Percentiles rank a stretch among this genome's conserved stretches.
Evolutionary conservation across 2,797 vertebrate genomes (phyloP).

Genomic region (Falco naumanni): DNA sequence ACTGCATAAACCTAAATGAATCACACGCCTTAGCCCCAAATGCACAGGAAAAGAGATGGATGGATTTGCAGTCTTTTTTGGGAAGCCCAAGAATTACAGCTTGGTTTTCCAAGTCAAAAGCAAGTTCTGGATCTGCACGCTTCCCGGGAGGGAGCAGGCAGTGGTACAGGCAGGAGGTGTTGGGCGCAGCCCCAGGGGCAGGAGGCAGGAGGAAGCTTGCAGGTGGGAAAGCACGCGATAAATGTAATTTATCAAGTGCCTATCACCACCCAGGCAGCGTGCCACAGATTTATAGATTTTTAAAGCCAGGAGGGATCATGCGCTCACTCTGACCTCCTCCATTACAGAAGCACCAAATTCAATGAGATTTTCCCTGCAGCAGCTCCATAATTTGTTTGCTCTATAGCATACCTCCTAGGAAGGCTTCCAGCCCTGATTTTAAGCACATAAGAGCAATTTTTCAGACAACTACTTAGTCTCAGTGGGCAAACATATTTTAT

Average conservation of each 20-base stretch:
- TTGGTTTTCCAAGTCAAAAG: neutral
- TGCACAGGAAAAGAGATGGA: neutral
- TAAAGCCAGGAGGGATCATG: neutral
- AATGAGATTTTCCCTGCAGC: neutral
- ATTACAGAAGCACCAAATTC: neutral
- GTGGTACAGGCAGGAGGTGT: neutral
- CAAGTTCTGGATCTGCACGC: neutral
- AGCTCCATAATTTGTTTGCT: neutral
- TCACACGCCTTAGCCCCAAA: neutral
- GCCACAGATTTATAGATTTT: neutral
- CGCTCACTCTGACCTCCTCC: neutral
- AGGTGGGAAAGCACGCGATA: neutral
- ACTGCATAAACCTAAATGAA: neutral
- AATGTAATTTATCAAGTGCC: neutral
- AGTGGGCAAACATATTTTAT: slow-evolving; percentile 17
- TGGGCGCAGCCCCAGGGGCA: neutral
- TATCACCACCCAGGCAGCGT: neutral
- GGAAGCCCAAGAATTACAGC: neutral
- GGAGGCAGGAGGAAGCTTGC: neutral
- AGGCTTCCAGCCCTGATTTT: slow-evolving; percentile 19
- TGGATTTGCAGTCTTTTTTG: neutral
- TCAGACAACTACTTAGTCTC: neutral
- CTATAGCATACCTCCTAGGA: neutral
- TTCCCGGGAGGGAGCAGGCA: neutral
- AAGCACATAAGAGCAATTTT: slow-evolving; percentile 10